Evolutionary conservation across 2,797 vertebrate species (phyloP).

Genomic region (Thripadectes ignobilis): DNA sequence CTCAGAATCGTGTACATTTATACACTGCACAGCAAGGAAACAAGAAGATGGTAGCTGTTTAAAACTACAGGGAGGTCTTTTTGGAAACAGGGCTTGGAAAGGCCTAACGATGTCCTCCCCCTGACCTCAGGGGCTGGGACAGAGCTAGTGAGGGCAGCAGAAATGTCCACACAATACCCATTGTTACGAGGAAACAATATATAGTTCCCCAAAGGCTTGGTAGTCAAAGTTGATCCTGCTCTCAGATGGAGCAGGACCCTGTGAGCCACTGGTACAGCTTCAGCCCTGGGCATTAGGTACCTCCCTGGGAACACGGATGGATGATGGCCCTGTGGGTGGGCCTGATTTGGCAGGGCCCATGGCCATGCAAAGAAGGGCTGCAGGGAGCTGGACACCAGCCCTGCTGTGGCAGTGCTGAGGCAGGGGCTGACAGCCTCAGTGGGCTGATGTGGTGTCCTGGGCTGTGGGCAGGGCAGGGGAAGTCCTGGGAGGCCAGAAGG

Average conservation of each 20-base stretch:
- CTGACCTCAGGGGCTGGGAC: neutral
- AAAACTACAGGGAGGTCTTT: neutral
- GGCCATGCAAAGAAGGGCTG: fast-evolving
- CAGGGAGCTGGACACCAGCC: neutral
- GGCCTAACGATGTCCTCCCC: neutral
- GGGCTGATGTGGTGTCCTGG: neutral
- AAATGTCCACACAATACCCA: neutral
- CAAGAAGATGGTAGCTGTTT: neutral
- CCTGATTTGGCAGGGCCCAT: fast-evolving
- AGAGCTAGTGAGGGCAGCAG: neutral
- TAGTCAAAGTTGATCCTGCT: neutral
- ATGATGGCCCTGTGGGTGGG: fast-evolving
- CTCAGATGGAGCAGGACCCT: neutral
- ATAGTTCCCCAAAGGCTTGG: neutral
- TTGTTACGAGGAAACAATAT: neutral
- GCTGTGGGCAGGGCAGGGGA: neutral
- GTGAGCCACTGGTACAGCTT: neutral
- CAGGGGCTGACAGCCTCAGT: fast-evolving
- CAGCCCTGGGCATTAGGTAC: neutral
- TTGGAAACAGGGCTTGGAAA: neutral
- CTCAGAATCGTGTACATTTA: fast-evolving
- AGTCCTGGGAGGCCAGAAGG: fast-evolving
- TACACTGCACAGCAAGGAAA: neutral
- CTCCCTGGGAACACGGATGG: neutral
- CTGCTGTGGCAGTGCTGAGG: fast-evolving